Evolutionary conservation across 2,888 invertebrate genomes (phyloP).

Genomic region (Cheilosia grossa): DNA sequence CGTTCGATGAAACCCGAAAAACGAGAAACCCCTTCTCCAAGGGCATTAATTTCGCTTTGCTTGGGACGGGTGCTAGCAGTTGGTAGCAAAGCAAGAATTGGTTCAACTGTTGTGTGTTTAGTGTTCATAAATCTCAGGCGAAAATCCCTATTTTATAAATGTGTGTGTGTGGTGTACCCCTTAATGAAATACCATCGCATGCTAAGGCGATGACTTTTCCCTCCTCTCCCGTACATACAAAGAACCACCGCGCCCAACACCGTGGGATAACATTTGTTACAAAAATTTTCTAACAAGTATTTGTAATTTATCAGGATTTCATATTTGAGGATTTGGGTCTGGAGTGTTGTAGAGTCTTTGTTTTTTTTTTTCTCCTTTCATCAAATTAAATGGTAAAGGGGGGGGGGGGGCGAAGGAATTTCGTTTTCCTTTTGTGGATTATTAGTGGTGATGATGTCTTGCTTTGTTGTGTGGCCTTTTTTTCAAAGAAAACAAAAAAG

Average conservation of each 20-base stretch:
- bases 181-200: constrained; percentile 67
- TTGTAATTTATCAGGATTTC: constrained; percentile 74
- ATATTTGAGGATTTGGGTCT: constrained; percentile 65
- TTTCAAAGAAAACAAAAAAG: neutral
- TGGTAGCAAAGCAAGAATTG: constrained; percentile 29
- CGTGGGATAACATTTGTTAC: constrained; percentile 66
- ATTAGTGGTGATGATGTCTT: constrained; percentile 65
- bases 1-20: constrained; percentile 41
- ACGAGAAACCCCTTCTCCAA: constrained; percentile 36
- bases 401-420: constrained; percentile 19
- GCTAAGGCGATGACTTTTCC: constrained; percentile 43
- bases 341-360: constrained; percentile 9
- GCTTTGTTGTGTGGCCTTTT: constrained; percentile 31
- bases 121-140: constrained; percentile 67
- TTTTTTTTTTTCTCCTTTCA: constrained; percentile 9
- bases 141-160: constrained; percentile 55
- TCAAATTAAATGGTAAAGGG: neutral
- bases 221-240: constrained; percentile 10
- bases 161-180: constrained; percentile 33
- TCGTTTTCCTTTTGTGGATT: constrained; percentile 63
- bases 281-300: constrained; percentile 69
- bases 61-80: neutral
- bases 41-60: constrained; percentile 43
- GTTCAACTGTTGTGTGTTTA: constrained; percentile 59
- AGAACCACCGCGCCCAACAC: constrained; percentile 24